phyloP scores from a whole-genome alignment of 2,888 invertebrate genomes.

The Lepidocyrtinus sp. region DNA sequence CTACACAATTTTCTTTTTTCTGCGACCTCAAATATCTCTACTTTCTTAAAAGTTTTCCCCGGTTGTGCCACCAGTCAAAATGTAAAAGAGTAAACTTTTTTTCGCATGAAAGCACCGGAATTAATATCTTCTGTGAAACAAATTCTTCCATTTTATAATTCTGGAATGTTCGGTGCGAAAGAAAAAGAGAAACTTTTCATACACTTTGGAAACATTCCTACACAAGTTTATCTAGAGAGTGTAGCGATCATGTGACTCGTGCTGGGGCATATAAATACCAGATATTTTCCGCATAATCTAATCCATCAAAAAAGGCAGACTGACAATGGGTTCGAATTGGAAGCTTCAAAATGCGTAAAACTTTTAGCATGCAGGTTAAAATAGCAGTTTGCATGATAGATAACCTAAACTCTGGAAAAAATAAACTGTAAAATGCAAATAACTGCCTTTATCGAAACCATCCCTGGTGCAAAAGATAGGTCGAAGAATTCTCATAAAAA shows the following conservation, averaged over 20 bases:
- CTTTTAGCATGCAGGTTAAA: too few relatives aligned
- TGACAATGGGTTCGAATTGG: too few relatives aligned
- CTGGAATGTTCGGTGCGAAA: conserved; percentile 5
- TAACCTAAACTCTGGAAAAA: too few relatives aligned
- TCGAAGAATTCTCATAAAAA: too few relatives aligned
- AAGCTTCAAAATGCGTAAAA: too few relatives aligned
- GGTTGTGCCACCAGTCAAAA: conserved; percentile 14
- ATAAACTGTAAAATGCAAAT: too few relatives aligned
- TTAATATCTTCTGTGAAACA: conserved; percentile 40
- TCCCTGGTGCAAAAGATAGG: too few relatives aligned
- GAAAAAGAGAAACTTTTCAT: conserved; percentile 6
- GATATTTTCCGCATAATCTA: conserved; percentile 65
- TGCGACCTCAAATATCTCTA: conserved; percentile 16
- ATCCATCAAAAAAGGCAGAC: conserved; percentile 58
- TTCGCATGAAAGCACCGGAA: conserved; percentile 30
- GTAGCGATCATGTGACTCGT: conserved; percentile 42
- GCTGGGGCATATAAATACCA: conserved; percentile 60
- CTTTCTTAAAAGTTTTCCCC: conserved; percentile 9
- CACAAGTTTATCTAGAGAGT: too few relatives aligned
- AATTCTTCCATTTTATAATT: conserved; percentile 13
- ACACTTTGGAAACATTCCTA: neutral
- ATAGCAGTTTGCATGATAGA: too few relatives aligned
- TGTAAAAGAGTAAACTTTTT: conserved; percentile 29
- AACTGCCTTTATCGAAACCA: too few relatives aligned
- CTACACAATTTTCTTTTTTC: conserved; percentile 11